Evolutionary conservation across 2,888 invertebrate species (phyloP).

Genomic region (Megamerina dolium): DNA sequence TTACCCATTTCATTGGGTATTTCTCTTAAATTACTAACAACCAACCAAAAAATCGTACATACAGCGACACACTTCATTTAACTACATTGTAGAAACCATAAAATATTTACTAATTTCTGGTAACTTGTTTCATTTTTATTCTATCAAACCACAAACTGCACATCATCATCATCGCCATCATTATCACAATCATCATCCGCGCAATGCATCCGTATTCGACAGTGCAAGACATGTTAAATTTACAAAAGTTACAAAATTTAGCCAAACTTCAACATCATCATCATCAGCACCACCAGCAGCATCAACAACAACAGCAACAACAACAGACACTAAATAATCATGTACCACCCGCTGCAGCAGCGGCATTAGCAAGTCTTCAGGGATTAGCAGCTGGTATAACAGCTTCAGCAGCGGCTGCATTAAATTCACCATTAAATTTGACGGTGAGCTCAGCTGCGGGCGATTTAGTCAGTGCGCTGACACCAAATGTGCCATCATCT

Average conservation of each 20-base stretch:
- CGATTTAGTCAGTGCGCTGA: slow-evolving; percentile 10
- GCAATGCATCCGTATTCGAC: slow-evolving; percentile 12
- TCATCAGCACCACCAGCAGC: slow-evolving; percentile 30
- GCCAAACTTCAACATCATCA: slow-evolving; percentile 63
- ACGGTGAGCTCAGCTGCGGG: slow-evolving; percentile 58
- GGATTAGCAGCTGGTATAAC: slow-evolving; percentile 50
- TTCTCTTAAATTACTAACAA: slow-evolving; percentile 2
- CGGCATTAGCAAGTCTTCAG: slow-evolving; percentile 61
- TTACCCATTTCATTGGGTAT: too few species aligned
- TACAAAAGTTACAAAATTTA: slow-evolving; percentile 69
- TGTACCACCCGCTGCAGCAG: slow-evolving; percentile 52
- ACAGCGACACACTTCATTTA: slow-evolving; percentile 6
- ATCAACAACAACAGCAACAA: slow-evolving; percentile 39
- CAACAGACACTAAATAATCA: slow-evolving; percentile 50
- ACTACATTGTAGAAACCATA: slow-evolving; percentile 8
- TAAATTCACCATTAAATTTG: slow-evolving; percentile 77
- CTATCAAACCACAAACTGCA: slow-evolving; percentile 3
- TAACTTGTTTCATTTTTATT: slow-evolving; percentile 16
- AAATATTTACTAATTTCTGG: slow-evolving; percentile 21
- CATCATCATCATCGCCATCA: not conserved
- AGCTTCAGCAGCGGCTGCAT: slow-evolving; percentile 52
- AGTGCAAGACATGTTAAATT: slow-evolving; percentile 52
- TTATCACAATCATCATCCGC: not conserved
- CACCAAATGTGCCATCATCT: slow-evolving; percentile 9
- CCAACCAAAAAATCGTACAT: not conserved